A percentile compares a stretch with the other conserved stretches of the same genome.
These are phyloP conservation scores for Ophonus ardosiacus DNA, from an alignment of 2,888 invertebrate genomes.

Conservation along the genomic window DNA sequence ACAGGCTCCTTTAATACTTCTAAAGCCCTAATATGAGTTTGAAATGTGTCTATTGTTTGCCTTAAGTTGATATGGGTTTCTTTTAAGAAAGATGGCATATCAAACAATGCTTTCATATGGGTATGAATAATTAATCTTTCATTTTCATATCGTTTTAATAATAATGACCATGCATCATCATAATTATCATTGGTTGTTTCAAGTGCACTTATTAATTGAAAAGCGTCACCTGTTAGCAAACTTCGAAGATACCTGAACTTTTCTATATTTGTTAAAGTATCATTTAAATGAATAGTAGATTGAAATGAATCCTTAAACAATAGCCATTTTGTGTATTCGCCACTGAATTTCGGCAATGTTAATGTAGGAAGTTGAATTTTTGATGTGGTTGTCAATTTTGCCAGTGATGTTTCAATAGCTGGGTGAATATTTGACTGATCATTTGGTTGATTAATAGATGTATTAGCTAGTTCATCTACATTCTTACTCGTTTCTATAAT, in stretches of 20 bases:
- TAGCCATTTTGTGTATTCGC: no score
- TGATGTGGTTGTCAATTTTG: no score
- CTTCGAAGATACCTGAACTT: background rate
- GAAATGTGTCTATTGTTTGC: background rate
- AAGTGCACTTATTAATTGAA: background rate
- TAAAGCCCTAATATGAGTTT: background rate
- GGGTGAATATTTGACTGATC: no score
- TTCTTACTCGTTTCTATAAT: no score
- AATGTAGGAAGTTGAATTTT: no score
- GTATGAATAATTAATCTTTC: background rate
- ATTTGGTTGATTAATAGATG: no score
- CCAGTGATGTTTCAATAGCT: no score
- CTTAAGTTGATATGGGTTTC: background rate
- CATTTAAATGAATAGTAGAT: background rate
- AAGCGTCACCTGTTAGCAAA: background rate
- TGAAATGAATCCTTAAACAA: no score
- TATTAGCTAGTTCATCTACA: no score
- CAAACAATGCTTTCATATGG: background rate
- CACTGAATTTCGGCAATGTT: no score
- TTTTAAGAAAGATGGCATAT: background rate
- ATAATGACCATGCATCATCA: background rate
- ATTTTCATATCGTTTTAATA: background rate
- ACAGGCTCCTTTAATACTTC: background rate
- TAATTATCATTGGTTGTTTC: background rate
- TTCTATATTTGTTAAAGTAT: background rate